A percentile compares a stretch with the other conserved stretches of the same genome.
Conservation (phyloP, 2,113 vertebrate species). For the Ictalurus punctatus region DNA sequence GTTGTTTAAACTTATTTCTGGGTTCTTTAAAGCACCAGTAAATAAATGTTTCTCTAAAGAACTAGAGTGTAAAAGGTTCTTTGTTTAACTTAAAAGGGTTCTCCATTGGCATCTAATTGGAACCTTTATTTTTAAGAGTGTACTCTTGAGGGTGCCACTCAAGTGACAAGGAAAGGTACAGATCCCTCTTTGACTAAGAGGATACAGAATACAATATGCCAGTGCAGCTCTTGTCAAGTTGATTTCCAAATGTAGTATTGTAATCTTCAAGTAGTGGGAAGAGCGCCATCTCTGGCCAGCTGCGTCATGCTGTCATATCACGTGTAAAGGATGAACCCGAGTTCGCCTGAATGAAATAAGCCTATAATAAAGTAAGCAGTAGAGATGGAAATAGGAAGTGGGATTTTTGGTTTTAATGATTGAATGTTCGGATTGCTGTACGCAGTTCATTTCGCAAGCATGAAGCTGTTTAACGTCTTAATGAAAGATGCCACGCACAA, state of each 20-base stretch:
- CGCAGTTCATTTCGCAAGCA: slow-evolving; percentile 31
- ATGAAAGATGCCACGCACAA: slow-evolving; percentile 68
- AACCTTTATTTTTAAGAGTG: too few species aligned
- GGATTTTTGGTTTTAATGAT: too few species aligned
- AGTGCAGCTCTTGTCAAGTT: background rate
- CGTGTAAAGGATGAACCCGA: slow-evolving; percentile 8
- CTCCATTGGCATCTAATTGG: too few species aligned
- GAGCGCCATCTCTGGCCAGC: slow-evolving; percentile 2
- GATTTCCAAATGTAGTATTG: background rate
- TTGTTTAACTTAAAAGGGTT: too few species aligned
- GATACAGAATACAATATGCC: background rate
- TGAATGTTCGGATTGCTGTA: background rate
- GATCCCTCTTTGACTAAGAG: background rate
- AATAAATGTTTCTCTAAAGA: too few species aligned
- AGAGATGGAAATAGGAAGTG: background rate
- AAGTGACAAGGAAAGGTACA: background rate
- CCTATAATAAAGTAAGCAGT: background rate
- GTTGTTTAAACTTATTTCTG: too few species aligned
- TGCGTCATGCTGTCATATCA: background rate
- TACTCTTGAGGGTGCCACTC: background rate
- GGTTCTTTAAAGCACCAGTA: too few species aligned
- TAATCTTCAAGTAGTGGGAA: background rate
- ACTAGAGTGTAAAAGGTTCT: too few species aligned
- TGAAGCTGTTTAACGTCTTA: slow-evolving; percentile 68
- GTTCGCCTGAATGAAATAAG: background rate